Evolutionary conservation across 2,888 invertebrate species (phyloP).

Genomic region (Leucophenga maculata): DNA sequence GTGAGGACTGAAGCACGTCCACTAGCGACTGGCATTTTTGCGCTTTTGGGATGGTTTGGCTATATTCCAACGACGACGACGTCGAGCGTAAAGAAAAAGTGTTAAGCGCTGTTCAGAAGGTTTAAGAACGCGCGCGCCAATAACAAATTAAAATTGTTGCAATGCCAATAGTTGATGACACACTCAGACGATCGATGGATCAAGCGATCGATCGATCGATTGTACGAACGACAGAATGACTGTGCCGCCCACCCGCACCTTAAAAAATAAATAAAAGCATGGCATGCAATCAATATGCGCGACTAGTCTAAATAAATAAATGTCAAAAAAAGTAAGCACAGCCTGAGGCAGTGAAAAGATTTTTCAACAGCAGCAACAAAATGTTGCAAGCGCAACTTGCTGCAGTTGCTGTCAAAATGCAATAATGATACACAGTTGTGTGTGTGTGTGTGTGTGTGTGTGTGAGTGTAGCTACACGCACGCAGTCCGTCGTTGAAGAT

Average conservation of each 20-base stretch:
- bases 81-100: neutral
- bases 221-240: constrained; percentile 22
- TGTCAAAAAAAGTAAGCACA: constrained; percentile 25
- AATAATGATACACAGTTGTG: constrained; percentile 36
- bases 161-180: constrained; percentile 39
- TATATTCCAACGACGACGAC: neutral
- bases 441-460: neutral
- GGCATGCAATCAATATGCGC: neutral
- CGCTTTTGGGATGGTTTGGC: constrained; percentile 14
- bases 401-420: constrained; percentile 34
- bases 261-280: neutral
- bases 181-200: constrained; percentile 22
- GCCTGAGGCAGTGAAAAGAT: constrained; percentile 32
- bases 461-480: too few species aligned
- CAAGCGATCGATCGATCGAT: neutral
- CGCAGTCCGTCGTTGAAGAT: neutral
- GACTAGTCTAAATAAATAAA: constrained; percentile 32
- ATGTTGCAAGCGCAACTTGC: neutral
- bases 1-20: too few species aligned
- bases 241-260: constrained; percentile 19
- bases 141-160: constrained; percentile 21
- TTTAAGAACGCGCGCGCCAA: neutral
- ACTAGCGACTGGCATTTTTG: neutral
- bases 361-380: constrained; percentile 24
- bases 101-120: neutral